Base-by-base conservation (phyloP, 2,797 vertebrate genomes). In the Ceryle rudis region DNA sequence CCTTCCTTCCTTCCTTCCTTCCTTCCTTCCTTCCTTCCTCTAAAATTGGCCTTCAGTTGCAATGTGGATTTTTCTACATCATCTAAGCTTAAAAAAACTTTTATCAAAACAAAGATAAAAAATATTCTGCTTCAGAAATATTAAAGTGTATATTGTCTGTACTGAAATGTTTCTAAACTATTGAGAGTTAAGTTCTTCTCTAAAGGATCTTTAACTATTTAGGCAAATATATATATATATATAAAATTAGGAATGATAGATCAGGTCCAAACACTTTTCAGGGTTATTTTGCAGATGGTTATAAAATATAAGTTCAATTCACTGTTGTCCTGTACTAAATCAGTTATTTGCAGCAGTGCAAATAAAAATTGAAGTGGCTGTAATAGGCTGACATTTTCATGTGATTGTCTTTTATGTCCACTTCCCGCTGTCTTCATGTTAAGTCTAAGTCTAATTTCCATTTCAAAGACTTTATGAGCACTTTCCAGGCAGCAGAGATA, bases 381-480 rank as follows among this genome's bases (percentile, higher is more conserved):
- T 86, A 90, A 90, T 89, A 89, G 29, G 11, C 18, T 81, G 70
- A 74, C 29, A 42, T 89, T 93, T 92, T 89, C 77, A 75, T 23
- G 9, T 81, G 35, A 61, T 21, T 55, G 29, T 28, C 20, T 89
- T 89, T 91, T 64, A 85, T 37, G 29, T 49, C 71, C 39, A 82
- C 31, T 89, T 91, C 83, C 31, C 31, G 47, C 17, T 26, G 11
- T 29, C 47, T 90, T 86, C 37, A 55, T 25, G 5, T 46, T 46
- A 80, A 71, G 47, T 55, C 39, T 58, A 83, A 92, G 71, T 80
- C 28, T 70, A 42, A 71, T 90, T 89, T 93, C 60, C 28, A 55
- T 89, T 95, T 95, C 81, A 92, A 91, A 85, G 55, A 28, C 52
- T 93, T 75, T 75, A 73, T 87, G 31, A 85, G 23, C 17, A 80